Percentiles rank a stretch among this genome's conserved stretches.
Evolutionary conservation across 1,140 invertebrate genomes (phyloP).

Genomic region (Amyelois transitella): DNA sequence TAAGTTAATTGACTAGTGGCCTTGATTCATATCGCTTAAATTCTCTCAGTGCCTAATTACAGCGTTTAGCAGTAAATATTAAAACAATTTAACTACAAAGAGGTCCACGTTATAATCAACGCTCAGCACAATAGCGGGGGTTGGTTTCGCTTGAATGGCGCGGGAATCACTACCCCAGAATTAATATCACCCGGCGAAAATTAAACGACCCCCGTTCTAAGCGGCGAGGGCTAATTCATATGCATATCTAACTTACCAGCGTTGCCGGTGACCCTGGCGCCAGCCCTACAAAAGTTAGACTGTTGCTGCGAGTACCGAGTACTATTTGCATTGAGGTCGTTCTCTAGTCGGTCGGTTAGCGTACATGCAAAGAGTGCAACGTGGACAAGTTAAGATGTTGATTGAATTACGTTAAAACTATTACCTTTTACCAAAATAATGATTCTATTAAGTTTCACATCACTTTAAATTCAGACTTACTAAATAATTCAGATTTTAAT

Average conservation of each 20-base stretch:
- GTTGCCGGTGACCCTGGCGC: conserved; percentile 22
- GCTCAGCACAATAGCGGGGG: conserved; percentile 28
- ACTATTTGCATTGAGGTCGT: conserved; percentile 5
- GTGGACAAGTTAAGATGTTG: conserved; percentile 30
- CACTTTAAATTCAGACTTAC: too few species aligned
- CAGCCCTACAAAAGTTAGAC: conserved; percentile 10
- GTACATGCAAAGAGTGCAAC: conserved; percentile 26
- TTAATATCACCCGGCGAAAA: conserved; percentile 49
- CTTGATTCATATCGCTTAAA: not conserved
- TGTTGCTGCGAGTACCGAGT: not conserved
- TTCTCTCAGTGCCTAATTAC: not conserved
- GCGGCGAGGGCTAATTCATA: conserved; percentile 14
- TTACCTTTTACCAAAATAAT: not conserved
- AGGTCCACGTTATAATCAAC: conserved; percentile 43
- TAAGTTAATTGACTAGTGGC: not conserved
- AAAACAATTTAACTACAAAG: conserved; percentile 11
- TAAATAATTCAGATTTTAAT: too few species aligned
- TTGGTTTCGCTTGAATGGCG: conserved; percentile 27
- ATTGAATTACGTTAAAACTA: conserved; percentile 14
- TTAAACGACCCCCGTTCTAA: conserved; percentile 30
- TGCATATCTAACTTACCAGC: conserved; percentile 36
- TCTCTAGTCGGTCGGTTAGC: conserved; percentile 29
- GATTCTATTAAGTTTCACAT: too few species aligned
- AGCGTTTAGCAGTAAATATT: not conserved
- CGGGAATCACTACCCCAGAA: conserved; percentile 47